A percentile compares a stretch with the other conserved stretches of the same genome.
Conservation (phyloP, 1,140 invertebrate species). For the Drosophila aff. region DNA sequence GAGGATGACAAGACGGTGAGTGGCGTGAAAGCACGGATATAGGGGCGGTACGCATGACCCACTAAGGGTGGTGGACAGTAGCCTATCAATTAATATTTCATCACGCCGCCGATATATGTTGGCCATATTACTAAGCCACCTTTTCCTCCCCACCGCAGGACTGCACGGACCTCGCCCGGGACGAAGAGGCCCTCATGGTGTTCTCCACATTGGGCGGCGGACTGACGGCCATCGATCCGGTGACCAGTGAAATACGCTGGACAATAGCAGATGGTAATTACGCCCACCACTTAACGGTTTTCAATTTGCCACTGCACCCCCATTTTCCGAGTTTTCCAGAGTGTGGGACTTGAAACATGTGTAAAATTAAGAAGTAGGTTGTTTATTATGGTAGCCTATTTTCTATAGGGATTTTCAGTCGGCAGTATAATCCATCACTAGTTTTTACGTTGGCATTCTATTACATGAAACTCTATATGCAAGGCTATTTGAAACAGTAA, state of each 20-base stretch:
- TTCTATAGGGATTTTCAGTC: neutral
- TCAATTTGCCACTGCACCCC: constrained; percentile 15
- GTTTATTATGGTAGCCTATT: neutral
- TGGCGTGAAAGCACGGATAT: neutral
- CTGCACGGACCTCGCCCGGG: constrained; percentile 89
- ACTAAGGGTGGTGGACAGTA: constrained; percentile 23
- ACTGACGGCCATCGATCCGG: constrained; percentile 93
- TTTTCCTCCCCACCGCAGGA: constrained; percentile 77
- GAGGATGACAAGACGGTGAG: constrained; percentile 65
- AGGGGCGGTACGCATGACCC: constrained; percentile 20
- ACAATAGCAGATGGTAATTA: constrained; percentile 93
- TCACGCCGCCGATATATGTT: constrained; percentile 31
- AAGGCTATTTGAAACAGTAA: neutral
- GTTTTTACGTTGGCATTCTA: too few relatives aligned
- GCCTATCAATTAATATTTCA: constrained; percentile 43
- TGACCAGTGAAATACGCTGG: constrained; percentile 94
- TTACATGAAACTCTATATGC: too few relatives aligned
- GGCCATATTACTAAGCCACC: constrained; percentile 38
- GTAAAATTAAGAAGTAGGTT: constrained; percentile 2
- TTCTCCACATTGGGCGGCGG: constrained; percentile 96
- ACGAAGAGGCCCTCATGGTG: constrained; percentile 91
- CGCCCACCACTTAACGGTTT: constrained; percentile 25
- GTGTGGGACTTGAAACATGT: constrained; percentile 28
- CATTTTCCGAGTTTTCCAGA: neutral
- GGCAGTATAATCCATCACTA: too few relatives aligned